Conservation (phyloP, 2,113 vertebrate genomes). For the Pseudonaja textilis region DNA sequence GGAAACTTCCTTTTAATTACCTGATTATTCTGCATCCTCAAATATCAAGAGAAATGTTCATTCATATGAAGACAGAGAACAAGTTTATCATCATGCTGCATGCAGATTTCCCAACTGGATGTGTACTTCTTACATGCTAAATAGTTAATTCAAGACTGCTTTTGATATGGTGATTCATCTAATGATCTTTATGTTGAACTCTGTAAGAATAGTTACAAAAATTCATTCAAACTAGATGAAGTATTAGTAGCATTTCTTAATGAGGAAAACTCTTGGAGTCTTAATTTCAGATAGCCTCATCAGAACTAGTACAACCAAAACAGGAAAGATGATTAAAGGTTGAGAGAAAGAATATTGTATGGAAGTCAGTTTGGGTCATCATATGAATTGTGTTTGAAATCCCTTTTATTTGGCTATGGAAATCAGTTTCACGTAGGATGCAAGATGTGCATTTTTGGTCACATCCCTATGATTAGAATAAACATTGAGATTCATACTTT, state of each 20-base stretch:
- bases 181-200: not conserved
- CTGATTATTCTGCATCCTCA: not conserved
- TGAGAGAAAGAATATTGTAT: not conserved
- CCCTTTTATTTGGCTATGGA: not conserved
- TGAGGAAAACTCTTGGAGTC: not conserved
- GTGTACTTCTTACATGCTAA: not conserved
- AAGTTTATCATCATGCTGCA: not conserved
- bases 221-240: not conserved
- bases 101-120: not conserved
- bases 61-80: not conserved
- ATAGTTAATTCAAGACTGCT: not conserved
- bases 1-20: not conserved
- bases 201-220: not conserved
- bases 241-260: not conserved
- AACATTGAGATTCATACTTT: not conserved
- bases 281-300: not conserved
- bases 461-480: not conserved
- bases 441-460: not conserved
- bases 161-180: not conserved
- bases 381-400: not conserved
- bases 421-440: not conserved
- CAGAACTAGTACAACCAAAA: not conserved
- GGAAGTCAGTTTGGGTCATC: not conserved
- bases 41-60: not conserved
- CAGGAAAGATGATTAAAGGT: no score